These are phyloP conservation scores for Microtus pennsylvanicus DNA, from an alignment of 2,113 vertebrate genomes.

Conservation along the genomic window DNA sequence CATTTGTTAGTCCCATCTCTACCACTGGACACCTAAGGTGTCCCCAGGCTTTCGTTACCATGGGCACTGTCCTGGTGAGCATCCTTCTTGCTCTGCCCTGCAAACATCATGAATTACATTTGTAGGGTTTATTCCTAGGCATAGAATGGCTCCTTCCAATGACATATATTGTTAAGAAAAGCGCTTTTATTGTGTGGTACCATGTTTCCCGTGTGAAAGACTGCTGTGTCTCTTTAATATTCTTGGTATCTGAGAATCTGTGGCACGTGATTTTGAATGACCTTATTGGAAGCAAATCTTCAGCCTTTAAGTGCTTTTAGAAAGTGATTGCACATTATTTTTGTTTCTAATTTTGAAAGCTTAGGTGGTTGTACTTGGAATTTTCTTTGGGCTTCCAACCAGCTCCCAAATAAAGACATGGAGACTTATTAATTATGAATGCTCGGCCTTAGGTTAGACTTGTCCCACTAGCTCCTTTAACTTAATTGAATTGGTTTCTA, in stretches of 20 bases:
- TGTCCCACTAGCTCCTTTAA: not conserved
- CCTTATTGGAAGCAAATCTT: conserved; percentile 7
- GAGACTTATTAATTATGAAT: not conserved
- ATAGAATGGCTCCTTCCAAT: not conserved
- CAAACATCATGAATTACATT: not conserved
- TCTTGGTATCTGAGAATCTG: not conserved
- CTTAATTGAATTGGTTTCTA: not conserved
- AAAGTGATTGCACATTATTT: not conserved
- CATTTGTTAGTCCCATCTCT: not conserved
- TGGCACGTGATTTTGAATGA: conserved; percentile 2
- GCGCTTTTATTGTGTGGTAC: not conserved
- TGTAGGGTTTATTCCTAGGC: not conserved
- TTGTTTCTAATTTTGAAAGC: conserved; percentile 46
- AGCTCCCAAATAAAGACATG: not conserved
- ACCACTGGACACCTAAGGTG: not conserved
- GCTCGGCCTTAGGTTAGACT: not conserved
- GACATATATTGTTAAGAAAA: not conserved
- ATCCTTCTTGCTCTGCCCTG: not conserved
- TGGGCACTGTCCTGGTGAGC: not conserved
- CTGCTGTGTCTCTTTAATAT: not conserved
- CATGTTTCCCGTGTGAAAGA: conserved; percentile 17
- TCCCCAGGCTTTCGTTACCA: not conserved
- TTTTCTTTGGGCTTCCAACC: not conserved
- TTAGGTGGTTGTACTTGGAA: not conserved
- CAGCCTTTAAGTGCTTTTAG: not conserved